Evolutionary conservation across 2,113 vertebrate genomes (phyloP).

Genomic region (Oophaga pumilio): DNA sequence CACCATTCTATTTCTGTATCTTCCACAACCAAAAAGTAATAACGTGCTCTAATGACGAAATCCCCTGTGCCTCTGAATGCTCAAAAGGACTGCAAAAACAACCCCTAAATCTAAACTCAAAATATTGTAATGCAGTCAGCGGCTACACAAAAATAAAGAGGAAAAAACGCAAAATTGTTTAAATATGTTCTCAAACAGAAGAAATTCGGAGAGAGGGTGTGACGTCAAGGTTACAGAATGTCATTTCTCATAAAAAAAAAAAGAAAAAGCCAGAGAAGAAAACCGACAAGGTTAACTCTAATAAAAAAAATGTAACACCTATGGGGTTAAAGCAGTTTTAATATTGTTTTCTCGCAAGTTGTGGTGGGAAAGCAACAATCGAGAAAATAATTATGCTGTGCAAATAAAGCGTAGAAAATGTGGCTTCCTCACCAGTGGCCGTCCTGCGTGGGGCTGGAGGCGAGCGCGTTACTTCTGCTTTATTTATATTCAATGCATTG

Average conservation of each 20-base stretch:
- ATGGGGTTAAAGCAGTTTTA: conserved; percentile 44
- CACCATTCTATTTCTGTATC: no score
- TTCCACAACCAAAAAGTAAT: neutral
- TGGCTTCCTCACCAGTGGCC: conserved; percentile 37
- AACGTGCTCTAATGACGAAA: neutral
- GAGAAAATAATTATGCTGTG: conserved; percentile 50
- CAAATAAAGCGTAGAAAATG: conserved; percentile 56
- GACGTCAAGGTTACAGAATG: neutral
- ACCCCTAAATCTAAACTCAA: neutral
- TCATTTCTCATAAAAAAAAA: neutral
- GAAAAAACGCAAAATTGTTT: neutral
- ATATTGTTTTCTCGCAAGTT: conserved; percentile 37
- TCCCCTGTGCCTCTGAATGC: neutral
- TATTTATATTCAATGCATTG: conserved; percentile 59
- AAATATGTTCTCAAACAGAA: neutral
- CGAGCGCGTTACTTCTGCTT: conserved; percentile 55
- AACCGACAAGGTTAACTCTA: neutral
- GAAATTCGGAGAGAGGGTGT: neutral
- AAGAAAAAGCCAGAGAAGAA: neutral
- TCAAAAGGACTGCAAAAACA: no score
- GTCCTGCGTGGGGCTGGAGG: conserved; percentile 51
- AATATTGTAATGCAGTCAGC: neutral
- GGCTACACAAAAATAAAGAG: neutral
- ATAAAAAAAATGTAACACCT: neutral
- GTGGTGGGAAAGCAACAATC: conserved; percentile 13